phyloP scores from a whole-genome alignment of 2,113 vertebrate genomes.

The Proterorhinus semilunaris region DNA sequence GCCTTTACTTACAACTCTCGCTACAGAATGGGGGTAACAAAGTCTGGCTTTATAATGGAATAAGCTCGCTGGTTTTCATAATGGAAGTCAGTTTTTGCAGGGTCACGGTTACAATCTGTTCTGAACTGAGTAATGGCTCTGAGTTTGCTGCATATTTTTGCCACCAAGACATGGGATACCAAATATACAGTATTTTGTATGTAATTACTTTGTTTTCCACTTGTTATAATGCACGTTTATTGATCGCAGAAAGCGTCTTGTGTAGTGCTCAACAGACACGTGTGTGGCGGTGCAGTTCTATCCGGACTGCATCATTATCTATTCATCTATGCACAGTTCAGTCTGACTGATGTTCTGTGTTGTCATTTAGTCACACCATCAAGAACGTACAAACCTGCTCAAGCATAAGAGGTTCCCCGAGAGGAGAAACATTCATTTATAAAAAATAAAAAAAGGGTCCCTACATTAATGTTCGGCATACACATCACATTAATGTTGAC shows the following conservation, averaged over 20 bases:
- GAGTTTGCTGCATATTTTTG: too few species aligned
- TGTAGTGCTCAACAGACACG: background rate
- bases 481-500: background rate
- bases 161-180: too few species aligned
- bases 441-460: background rate
- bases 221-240: too few species aligned
- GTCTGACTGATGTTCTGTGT: conserved; percentile 35
- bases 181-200: too few species aligned
- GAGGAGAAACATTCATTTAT: background rate
- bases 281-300: background rate
- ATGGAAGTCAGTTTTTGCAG: too few species aligned
- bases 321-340: background rate
- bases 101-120: too few species aligned
- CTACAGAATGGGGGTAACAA: background rate
- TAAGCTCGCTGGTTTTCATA: background rate
- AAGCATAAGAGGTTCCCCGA: conserved; percentile 52
- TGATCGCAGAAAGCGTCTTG: background rate
- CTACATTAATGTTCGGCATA: background rate
- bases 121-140: too few species aligned
- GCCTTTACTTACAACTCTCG: background rate
- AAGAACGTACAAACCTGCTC: conserved; percentile 57
- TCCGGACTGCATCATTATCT: background rate
- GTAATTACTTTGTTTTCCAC: too few species aligned
- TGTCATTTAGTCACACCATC: conserved; percentile 8
- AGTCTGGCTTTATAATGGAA: background rate